Base-by-base conservation (phyloP, 2,113 vertebrate genomes). In the Carlito syrichta region DNA sequence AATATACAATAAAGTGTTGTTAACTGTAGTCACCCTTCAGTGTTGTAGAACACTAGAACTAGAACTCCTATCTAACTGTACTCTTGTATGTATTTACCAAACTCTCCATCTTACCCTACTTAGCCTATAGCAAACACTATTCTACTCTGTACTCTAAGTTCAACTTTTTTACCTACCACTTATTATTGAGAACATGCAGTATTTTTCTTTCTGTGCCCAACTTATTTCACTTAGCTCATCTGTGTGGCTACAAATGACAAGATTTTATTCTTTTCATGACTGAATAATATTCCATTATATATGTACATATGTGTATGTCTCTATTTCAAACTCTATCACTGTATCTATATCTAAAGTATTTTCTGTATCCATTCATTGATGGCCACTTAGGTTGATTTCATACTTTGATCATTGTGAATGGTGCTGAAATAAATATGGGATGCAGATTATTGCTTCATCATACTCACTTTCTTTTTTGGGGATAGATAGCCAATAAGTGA, bases 301-400 rank as follows among this genome's bases (percentile, higher is more conserved):
- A 35, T n/a, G 14, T 66, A 7, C 32, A 35, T n/a, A 17, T 66
- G n/a, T n/a, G n/a, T n/a, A n/a, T n/a, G n/a, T n/a, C n/a, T n/a
- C n/a, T n/a, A n/a, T n/a, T n/a, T n/a, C n/a, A n/a, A n/a, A n/a
- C n/a, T n/a, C n/a, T n/a, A n/a, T n/a, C n/a, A n/a, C n/a, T n/a
- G n/a, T n/a, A n/a, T n/a, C n/a, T n/a, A n/a, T n/a, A n/a, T n/a
- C n/a, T n/a, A n/a, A n/a, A n/a, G n/a, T n/a, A n/a, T n/a, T n/a
- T n/a, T n/a, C n/a, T n/a, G n/a, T 66, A 16, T n/a, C 35, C 32
- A 35, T n/a, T 16, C 63, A 66, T 0, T 0, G 35, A n/a, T n/a
- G 32, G 63, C 32, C 63, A 35, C 35, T n/a, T 3, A n/a, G 63
- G 16, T n/a, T n/a, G 32, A 66, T 66, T n/a, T 35, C 32, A 14